phyloP scores from a whole-genome alignment of 2,888 invertebrate species.

The Pollenia griseotomentosa region DNA sequence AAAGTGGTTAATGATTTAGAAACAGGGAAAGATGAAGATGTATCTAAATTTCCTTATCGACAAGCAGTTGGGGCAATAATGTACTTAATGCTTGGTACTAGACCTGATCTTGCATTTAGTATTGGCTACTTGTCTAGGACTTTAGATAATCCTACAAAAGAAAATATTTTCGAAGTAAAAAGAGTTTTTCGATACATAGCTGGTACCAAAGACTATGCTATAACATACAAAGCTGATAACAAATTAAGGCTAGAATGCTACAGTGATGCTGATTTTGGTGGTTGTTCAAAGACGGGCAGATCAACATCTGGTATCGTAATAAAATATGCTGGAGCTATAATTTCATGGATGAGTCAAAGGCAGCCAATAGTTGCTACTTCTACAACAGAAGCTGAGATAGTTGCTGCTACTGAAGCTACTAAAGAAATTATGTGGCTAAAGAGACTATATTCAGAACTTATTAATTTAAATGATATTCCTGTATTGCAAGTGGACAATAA shows the following conservation, averaged over 20 bases:
- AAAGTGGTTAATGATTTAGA: neutral
- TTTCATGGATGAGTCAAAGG: slow-evolving; percentile 75
- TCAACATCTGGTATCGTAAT: slow-evolving; percentile 62
- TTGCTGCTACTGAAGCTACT: slow-evolving; percentile 1
- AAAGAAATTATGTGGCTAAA: slow-evolving; percentile 9
- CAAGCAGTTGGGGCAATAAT: neutral
- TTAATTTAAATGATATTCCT: too few relatives aligned
- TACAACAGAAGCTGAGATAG: slow-evolving; percentile 73
- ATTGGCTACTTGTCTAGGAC: slow-evolving; percentile 29
- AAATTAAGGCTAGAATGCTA: neutral
- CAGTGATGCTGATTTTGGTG: slow-evolving; percentile 76
- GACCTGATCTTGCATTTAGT: slow-evolving; percentile 25
- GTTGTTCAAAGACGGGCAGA: slow-evolving; percentile 76
- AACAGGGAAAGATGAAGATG: neutral
- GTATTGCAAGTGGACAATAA: too few relatives aligned
- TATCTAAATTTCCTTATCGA: neutral
- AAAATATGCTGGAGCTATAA: slow-evolving; percentile 20
- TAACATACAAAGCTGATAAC: too few relatives aligned
- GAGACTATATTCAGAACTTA: too few relatives aligned
- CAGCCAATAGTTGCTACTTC: slow-evolving; percentile 60
- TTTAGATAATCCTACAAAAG: slow-evolving; percentile 1
- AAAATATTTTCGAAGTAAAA: too few relatives aligned
- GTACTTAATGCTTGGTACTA: slow-evolving; percentile 44
- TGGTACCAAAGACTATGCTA: too few relatives aligned
- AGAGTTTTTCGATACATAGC: too few relatives aligned